Evolutionary conservation across 1,140 invertebrate genomes (phyloP).

Genomic region (Odontomachus brunneus): DNA sequence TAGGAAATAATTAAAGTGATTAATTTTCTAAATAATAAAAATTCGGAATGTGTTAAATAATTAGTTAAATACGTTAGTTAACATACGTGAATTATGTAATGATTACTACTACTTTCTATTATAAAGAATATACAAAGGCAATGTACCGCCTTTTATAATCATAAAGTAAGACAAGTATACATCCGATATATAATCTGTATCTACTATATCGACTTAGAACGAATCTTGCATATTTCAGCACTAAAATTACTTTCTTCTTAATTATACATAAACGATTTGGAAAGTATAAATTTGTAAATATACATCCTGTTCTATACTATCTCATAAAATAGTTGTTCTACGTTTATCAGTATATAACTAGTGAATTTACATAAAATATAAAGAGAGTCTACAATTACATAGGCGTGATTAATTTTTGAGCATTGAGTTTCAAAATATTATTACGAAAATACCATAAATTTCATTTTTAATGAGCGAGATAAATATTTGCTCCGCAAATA

Average conservation of each 20-base stretch:
- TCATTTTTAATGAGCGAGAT: slow-evolving; percentile 1
- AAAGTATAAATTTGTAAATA: slow-evolving; percentile 20
- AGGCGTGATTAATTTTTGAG: neutral
- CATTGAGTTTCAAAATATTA: neutral
- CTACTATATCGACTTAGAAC: neutral
- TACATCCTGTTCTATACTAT: neutral
- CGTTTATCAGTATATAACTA: neutral
- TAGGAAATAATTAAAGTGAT: slow-evolving; percentile 24
- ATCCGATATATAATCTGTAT: slow-evolving; percentile 1
- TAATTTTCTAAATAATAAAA: neutral
- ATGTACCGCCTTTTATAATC: neutral
- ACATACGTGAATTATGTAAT: neutral
- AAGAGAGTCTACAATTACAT: neutral
- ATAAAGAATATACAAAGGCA: neutral
- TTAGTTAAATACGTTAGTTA: neutral
- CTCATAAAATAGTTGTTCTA: neutral
- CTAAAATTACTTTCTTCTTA: slow-evolving; percentile 9
- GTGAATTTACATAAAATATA: neutral
- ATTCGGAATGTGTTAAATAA: slow-evolving; percentile 6
- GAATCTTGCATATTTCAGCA: slow-evolving; percentile 6
- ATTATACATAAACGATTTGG: neutral
- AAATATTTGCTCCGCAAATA: slow-evolving; percentile 17
- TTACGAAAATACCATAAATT: slow-evolving; percentile 7
- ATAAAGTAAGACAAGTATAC: neutral
- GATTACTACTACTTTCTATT: neutral